These are phyloP conservation scores for Chelonus insularis DNA, from an alignment of 1,140 invertebrate genomes.

Conservation along the genomic window DNA sequence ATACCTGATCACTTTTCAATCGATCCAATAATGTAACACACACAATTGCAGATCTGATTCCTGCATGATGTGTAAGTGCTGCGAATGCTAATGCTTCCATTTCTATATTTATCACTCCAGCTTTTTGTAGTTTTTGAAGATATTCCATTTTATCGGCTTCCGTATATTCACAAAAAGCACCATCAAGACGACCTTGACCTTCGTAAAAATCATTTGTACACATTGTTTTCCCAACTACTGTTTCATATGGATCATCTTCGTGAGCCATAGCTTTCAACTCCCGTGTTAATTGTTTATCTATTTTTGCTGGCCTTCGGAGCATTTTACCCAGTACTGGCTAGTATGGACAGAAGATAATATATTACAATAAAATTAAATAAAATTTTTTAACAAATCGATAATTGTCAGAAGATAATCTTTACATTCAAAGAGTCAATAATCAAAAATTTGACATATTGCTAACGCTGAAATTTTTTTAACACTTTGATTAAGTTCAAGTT, in stretches of 20 bases:
- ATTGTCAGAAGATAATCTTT: no score
- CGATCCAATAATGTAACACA: conserved; percentile 94
- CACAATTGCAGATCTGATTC: conserved; percentile 88
- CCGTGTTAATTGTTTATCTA: conserved; percentile 78
- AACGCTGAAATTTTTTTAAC: no score
- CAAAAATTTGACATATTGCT: no score
- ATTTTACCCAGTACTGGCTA: conserved; percentile 89
- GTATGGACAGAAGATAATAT: no score
- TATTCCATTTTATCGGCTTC: conserved; percentile 90
- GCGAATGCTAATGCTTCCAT: conserved; percentile 96
- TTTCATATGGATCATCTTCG: conserved; percentile 78
- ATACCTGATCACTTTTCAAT: conserved; percentile 91
- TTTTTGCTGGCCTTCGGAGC: conserved; percentile 76
- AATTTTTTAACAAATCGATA: no score
- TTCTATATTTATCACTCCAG: conserved; percentile 94
- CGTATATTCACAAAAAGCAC: conserved; percentile 94
- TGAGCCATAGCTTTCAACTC: conserved; percentile 77
- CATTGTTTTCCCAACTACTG: conserved; percentile 88
- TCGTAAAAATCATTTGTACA: conserved; percentile 98
- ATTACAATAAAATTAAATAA: no score
- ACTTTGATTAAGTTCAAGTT: no score
- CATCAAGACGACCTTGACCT: conserved; percentile 92
- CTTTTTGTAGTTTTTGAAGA: conserved; percentile 73
- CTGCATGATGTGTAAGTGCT: conserved; percentile 91
- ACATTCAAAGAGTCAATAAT: no score